Conservation (phyloP, 1,140 invertebrate genomes). For the Drosophila rufa region DNA sequence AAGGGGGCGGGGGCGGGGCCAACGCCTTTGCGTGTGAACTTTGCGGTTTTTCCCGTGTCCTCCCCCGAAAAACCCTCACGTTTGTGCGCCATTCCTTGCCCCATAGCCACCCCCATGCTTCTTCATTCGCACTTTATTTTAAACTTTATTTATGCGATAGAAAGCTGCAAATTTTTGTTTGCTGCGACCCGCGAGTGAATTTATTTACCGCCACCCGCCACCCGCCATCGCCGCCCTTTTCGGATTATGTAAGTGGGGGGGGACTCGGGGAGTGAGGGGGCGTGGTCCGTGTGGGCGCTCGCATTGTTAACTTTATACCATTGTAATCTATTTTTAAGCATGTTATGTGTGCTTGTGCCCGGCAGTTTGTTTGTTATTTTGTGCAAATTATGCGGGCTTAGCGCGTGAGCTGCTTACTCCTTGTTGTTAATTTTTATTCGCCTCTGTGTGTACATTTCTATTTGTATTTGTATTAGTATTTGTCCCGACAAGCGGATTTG, state of each 20-base stretch:
- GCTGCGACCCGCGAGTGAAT: conserved; percentile 65
- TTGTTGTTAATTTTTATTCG: conserved; percentile 62
- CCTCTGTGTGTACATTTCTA: conserved; percentile 29
- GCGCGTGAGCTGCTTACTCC: conserved; percentile 69
- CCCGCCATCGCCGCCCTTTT: background rate
- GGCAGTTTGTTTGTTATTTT: conserved; percentile 58
- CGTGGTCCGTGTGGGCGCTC: conserved; percentile 24
- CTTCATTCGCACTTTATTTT: conserved; percentile 78
- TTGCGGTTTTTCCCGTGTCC: conserved; percentile 38
- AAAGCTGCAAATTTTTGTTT: conserved; percentile 80
- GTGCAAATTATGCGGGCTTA: conserved; percentile 73
- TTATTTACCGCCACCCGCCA: conserved; percentile 40
- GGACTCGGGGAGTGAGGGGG: background rate
- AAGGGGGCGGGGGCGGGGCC: conserved; percentile 43
- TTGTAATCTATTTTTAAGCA: conserved; percentile 81
- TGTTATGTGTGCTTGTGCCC: conserved; percentile 56
- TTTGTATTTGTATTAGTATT: conserved; percentile 38
- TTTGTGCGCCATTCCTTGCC: background rate
- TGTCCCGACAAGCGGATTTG: conserved; percentile 73
- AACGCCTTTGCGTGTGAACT: conserved; percentile 73
- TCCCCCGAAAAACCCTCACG: conserved; percentile 2
- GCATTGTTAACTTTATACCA: conserved; percentile 77
- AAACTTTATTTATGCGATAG: conserved; percentile 81
- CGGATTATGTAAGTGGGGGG: conserved; percentile 9
- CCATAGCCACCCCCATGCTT: conserved; percentile 5